Conservation (phyloP, 1,140 invertebrate species). For the Panagrolaimus sp. region DNA sequence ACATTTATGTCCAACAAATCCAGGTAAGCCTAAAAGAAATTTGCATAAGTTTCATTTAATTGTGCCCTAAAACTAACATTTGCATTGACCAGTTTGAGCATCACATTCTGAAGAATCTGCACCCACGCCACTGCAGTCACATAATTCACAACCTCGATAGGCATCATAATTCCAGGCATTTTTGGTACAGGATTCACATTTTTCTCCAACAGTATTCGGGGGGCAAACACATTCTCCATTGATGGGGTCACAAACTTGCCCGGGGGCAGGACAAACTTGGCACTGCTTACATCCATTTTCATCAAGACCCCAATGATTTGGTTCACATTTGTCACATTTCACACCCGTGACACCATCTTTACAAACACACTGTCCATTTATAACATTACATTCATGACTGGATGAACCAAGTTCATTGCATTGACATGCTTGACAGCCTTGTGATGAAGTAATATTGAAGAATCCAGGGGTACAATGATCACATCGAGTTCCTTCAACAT, state of each 20-base stretch:
- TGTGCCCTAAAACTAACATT: constrained; percentile 28
- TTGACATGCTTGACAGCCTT: constrained; percentile 65
- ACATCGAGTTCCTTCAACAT: constrained; percentile 52
- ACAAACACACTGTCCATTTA: constrained; percentile 71
- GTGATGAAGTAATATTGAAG: constrained; percentile 55
- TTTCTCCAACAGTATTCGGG: constrained; percentile 70
- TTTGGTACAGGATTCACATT: constrained; percentile 72
- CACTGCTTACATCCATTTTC: constrained; percentile 66
- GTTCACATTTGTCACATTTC: constrained; percentile 63
- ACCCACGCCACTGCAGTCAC: constrained; percentile 73
- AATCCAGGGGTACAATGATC: constrained; percentile 52
- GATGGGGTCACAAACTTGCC: constrained; percentile 78
- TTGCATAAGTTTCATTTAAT: too few species aligned
- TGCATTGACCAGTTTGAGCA: constrained; percentile 61
- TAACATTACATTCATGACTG: constrained; percentile 68
- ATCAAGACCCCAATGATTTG: constrained; percentile 57
- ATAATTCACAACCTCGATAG: constrained; percentile 70
- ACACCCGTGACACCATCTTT: constrained; percentile 62
- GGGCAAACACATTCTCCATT: constrained; percentile 85
- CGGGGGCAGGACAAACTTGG: constrained; percentile 71
- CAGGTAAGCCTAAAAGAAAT: neutral
- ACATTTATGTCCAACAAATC: constrained; percentile 64
- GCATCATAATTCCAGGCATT: constrained; percentile 73
- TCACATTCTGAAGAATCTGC: constrained; percentile 71
- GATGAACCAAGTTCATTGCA: constrained; percentile 73